These are phyloP conservation scores for Tenualosa ilisha DNA, from an alignment of 2,797 vertebrate genomes.

Conservation along the genomic window DNA sequence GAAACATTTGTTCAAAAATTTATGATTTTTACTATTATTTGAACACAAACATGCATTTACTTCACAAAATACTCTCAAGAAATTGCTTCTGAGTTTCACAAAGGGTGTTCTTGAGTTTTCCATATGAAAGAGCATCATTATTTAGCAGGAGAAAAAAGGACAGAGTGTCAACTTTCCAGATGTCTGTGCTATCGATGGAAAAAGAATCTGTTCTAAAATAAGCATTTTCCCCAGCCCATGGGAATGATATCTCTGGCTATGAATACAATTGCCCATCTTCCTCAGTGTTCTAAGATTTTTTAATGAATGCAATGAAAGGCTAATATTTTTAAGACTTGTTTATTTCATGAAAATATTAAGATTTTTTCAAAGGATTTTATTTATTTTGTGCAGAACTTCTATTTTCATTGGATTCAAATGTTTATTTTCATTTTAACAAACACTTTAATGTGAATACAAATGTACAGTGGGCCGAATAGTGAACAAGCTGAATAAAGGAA, in stretches of 20 bases:
- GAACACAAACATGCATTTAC: background rate
- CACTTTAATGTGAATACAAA: conserved; percentile 16
- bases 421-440: conserved; percentile 22
- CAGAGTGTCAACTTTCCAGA: background rate
- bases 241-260: conserved; percentile 2
- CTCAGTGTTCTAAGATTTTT: conserved; percentile 11
- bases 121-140: background rate
- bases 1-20: background rate
- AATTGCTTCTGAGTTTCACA: background rate
- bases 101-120: background rate
- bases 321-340: conserved; percentile 25
- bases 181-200: conserved; percentile 12
- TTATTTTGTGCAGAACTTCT: conserved; percentile 24
- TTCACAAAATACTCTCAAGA: background rate
- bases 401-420: conserved; percentile 25
- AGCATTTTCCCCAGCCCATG: background rate
- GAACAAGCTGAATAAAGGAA: background rate
- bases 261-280: conserved; percentile 18
- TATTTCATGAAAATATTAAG: background rate
- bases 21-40: background rate
- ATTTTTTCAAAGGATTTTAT: conserved; percentile 26
- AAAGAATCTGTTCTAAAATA: background rate
- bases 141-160: background rate
- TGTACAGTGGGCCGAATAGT: background rate
- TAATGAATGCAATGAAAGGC: conserved; percentile 13